These are phyloP conservation scores for Sussaba pulchella DNA, from an alignment of 2,888 invertebrate species.

Conservation along the genomic window DNA sequence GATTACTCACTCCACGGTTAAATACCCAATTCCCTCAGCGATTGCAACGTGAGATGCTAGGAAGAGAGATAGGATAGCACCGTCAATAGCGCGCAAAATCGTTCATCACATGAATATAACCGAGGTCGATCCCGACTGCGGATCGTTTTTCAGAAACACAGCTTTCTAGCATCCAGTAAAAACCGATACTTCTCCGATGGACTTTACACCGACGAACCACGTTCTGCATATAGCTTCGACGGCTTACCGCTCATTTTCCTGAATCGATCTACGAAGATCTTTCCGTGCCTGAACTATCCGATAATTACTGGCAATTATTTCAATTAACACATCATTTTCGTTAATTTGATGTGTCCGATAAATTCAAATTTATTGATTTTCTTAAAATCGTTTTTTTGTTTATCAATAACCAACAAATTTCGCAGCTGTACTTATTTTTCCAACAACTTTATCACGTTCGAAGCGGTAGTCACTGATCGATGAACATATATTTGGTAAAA, in stretches of 20 bases:
- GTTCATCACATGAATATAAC: conserved; percentile 4
- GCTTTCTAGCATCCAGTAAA: background rate
- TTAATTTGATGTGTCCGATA: no score
- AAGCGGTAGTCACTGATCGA: no score
- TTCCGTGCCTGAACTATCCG: background rate
- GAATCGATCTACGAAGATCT: background rate
- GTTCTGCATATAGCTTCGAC: background rate
- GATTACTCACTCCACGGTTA: conserved; percentile 55
- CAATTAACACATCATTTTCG: background rate
- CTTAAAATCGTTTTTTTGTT: no score
- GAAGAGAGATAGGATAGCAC: background rate
- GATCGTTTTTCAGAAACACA: conserved; percentile 4
- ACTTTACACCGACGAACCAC: no score
- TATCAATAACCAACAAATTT: no score
- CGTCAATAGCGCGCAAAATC: conserved; percentile 1
- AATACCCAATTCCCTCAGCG: conserved; percentile 47
- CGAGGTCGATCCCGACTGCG: background rate
- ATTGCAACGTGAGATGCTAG: conserved; percentile 22
- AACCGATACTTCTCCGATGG: conserved; percentile 8
- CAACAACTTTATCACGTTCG: no score
- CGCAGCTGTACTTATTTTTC: no score
- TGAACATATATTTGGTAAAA: no score
- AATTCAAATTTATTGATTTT: no score
- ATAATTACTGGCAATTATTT: background rate
- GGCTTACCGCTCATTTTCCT: background rate